A percentile compares a stretch with the other conserved stretches of the same genome.
Evolutionary conservation across 2,797 vertebrate genomes (phyloP).

Genomic region (Trachops cirrhosus): DNA sequence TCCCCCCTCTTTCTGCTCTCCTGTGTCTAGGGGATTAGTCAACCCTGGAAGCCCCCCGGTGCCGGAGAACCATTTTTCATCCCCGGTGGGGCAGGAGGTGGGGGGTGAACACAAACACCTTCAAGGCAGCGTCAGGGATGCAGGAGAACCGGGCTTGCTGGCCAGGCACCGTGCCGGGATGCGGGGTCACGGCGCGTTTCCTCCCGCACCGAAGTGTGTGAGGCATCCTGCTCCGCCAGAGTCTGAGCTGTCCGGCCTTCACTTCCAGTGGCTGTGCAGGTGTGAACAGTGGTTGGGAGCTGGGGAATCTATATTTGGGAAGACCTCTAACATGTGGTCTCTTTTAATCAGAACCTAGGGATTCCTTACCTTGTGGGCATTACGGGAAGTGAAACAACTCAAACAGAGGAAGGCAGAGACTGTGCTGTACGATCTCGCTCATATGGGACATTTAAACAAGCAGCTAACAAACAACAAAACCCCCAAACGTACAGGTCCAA

Average conservation of each 20-base stretch:
- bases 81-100: background rate
- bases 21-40: background rate
- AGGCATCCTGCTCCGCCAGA: background rate
- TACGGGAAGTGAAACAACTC: background rate
- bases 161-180: background rate
- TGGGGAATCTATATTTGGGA: accelerated
- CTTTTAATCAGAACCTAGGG: background rate
- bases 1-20: background rate
- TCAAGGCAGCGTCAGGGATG: background rate
- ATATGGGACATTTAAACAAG: background rate
- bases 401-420: background rate
- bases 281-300: background rate
- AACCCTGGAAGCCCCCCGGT: background rate
- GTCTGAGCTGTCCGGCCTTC: background rate
- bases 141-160: background rate
- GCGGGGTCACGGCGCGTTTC: background rate
- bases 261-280: accelerated
- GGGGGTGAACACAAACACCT: background rate
- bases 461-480: background rate
- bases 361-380: too few species aligned
- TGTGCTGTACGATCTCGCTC: background rate
- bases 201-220: background rate
- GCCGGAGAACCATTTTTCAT: background rate
- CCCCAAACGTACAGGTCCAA: background rate
- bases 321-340: background rate